A percentile compares a stretch with the other conserved stretches of the same genome.
phyloP scores from a whole-genome alignment of 2,888 invertebrate genomes.

The Plutella xylostella region DNA sequence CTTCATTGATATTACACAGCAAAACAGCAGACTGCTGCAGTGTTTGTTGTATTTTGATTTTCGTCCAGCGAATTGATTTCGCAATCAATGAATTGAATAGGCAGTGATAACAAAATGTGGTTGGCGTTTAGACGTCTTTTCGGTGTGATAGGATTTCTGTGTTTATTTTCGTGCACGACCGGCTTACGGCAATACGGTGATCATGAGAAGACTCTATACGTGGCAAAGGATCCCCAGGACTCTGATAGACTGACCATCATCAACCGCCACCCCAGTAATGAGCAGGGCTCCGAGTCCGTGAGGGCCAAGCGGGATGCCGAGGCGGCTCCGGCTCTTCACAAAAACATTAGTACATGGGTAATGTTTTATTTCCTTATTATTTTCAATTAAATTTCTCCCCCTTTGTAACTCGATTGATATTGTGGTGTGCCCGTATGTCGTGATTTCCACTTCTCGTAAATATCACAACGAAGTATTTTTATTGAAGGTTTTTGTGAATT shows the following conservation, averaged over 20 bases:
- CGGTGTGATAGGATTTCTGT: constrained; percentile 36
- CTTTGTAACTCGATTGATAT: constrained; percentile 31
- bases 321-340: constrained; percentile 34
- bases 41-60: constrained; percentile 5
- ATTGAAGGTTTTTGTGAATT: too few relatives aligned
- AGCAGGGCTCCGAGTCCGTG: background rate
- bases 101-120: constrained; percentile 64
- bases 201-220: constrained; percentile 41
- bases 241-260: constrained; percentile 16
- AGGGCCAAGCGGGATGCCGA: constrained; percentile 25
- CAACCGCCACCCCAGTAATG: background rate
- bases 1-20: background rate
- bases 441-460: too few relatives aligned
- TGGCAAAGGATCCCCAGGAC: constrained; percentile 33
- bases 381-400: constrained; percentile 29
- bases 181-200: constrained; percentile 37
- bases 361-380: constrained; percentile 41
- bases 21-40: constrained; percentile 1
- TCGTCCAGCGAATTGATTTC: background rate
- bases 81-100: constrained; percentile 2
- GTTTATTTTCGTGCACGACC: constrained; percentile 35
- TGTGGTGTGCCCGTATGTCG: constrained; percentile 20
- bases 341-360: constrained; percentile 65
- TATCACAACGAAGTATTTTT: too few relatives aligned
- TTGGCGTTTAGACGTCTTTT: constrained; percentile 42